phyloP scores from a whole-genome alignment of 2,113 vertebrate genomes.

The Poicephalus gulielmi region DNA sequence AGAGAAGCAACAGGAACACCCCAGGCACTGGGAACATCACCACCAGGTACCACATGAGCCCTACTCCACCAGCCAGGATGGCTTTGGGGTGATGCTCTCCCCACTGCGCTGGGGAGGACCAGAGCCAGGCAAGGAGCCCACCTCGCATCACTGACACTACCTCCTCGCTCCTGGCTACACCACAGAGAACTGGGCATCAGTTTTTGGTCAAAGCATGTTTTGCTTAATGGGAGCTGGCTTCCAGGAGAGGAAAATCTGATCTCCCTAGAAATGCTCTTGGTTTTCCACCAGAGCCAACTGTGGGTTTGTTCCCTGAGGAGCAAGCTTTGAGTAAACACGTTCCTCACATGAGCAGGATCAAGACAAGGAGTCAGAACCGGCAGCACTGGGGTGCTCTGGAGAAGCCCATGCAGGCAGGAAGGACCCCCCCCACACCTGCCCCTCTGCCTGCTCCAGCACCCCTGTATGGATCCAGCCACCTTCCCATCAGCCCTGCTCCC shows the following conservation, averaged over 20 bases:
- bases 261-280: background rate
- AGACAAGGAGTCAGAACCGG: background rate
- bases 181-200: background rate
- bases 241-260: background rate
- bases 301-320: background rate
- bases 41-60: accelerated
- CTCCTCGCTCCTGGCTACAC: background rate
- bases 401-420: accelerated
- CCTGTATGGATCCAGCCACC: accelerated
- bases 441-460: background rate
- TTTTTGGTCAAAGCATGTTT: background rate
- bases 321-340: background rate
- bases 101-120: accelerated
- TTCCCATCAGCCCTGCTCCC: background rate
- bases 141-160: accelerated
- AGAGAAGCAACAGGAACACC: background rate
- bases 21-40: background rate
- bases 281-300: background rate
- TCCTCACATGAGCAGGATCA: accelerated
- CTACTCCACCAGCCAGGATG: accelerated
- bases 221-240: background rate
- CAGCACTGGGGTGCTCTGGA: background rate
- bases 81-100: background rate
- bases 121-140: background rate
- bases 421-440: background rate